Base-by-base conservation (phyloP, 2,888 invertebrate species). In the Piscicola geometra region DNA sequence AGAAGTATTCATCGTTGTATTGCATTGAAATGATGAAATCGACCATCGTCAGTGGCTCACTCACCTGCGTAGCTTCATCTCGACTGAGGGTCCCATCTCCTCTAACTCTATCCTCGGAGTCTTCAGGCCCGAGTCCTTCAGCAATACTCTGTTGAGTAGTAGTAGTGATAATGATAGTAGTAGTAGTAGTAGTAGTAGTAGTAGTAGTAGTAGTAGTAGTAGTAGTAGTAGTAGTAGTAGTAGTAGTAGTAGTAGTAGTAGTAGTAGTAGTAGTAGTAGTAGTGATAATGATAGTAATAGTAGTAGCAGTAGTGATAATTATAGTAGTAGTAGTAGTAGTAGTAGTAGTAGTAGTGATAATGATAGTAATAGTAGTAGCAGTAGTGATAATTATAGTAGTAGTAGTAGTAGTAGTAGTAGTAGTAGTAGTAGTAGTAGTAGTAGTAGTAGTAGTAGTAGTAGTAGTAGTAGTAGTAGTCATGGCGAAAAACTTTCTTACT, bases 31-130 rank as follows among this genome's bases (percentile, higher is more conserved):
- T n/a, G n/a, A n/a, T n/a, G n/a, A n/a, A n/a, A n/a, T n/a, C n/a
- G n/a, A n/a, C n/a, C n/a, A n/a, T n/a, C n/a, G n/a, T n/a, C n/a
- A n/a, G n/a, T n/a, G n/a, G n/a, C n/a, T n/a, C n/a, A n/a, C n/a
- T n/a, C n/a, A 91, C 80, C 99, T 89, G 79, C 96, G 89, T 21
- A 97, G 85, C 76, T 89, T 89, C 80, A 99, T 91, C 85, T 97
- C 93, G 80, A 94, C 89, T 32, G 92, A 90, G 30, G 99, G 99
- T 32, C 99, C 96, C 82, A 95, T 94, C 88, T 94, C 94, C 85
- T 91, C 90, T 71, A 99, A 87, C 87, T 98, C 97, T 79, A 96
- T 90, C 80, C 94, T 89, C 0, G 98, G 98, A 72, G 90, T 91
- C 81, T 90, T 89, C 79, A 90, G 89, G 0, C 94, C 95, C 79